Conservation (phyloP, 2,113 vertebrate genomes). For the Vidua macroura region DNA sequence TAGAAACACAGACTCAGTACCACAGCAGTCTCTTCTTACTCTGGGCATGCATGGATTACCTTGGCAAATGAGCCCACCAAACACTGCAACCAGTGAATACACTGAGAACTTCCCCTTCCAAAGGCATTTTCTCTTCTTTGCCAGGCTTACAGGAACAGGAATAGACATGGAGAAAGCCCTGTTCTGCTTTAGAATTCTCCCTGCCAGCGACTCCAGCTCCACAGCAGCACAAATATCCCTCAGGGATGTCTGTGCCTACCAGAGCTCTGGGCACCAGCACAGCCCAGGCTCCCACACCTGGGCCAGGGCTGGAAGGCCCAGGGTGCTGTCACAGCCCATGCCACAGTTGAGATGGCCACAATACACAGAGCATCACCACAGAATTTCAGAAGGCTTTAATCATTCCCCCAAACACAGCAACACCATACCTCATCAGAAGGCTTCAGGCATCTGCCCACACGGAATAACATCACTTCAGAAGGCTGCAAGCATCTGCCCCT, state of each 20-base stretch:
- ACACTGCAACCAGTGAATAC: background rate
- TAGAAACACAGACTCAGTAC: background rate
- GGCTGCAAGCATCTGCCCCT: background rate
- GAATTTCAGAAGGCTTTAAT: background rate
- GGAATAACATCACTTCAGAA: background rate
- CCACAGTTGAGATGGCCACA: background rate
- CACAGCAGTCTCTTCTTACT: background rate
- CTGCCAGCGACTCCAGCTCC: accelerated
- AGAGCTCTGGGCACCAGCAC: background rate
- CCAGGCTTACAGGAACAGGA: background rate
- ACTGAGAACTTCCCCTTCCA: background rate
- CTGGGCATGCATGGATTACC: background rate
- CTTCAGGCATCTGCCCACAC: background rate
- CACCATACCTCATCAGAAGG: background rate
- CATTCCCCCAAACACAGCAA: background rate
- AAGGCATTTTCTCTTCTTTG: background rate
- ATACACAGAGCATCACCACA: background rate
- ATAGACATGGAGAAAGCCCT: background rate
- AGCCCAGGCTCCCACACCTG: background rate
- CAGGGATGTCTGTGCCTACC: background rate
- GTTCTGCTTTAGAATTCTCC: background rate
- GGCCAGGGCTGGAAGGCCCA: background rate
- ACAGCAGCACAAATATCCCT: background rate
- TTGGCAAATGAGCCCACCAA: background rate
- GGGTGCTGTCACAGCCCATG: background rate